Percentiles rank a stretch among this genome's conserved stretches.
Conservation (phyloP, 2,888 invertebrate species). For the Hylaea fasciaria region DNA sequence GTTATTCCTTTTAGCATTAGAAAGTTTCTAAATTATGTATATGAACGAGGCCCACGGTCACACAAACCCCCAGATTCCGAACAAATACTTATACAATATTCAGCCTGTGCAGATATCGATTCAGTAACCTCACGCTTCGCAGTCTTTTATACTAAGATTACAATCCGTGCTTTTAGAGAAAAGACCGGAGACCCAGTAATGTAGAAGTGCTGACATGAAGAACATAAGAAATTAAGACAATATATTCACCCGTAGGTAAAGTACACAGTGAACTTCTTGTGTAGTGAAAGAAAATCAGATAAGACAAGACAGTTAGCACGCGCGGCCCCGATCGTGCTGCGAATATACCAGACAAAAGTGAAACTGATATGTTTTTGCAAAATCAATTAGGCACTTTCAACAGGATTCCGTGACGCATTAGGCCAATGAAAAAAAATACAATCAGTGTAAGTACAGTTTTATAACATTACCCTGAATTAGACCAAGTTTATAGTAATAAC, state of each 20-base stretch:
- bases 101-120: no score
- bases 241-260: not conserved
- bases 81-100: no score
- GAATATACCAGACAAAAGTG: slow-evolving; percentile 80
- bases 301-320: slow-evolving; percentile 66
- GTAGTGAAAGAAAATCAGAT: slow-evolving; percentile 29
- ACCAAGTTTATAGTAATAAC: slow-evolving; percentile 56
- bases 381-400: slow-evolving; percentile 76
- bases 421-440: slow-evolving; percentile 30
- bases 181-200: no score
- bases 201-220: not conserved
- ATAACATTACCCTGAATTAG: slow-evolving; percentile 56
- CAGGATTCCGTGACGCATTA: slow-evolving; percentile 69
- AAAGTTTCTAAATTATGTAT: no score
- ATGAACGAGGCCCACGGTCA: no score
- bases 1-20: no score
- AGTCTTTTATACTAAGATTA: no score
- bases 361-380: slow-evolving; percentile 75
- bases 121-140: no score
- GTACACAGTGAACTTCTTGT: slow-evolving; percentile 17
- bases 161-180: no score
- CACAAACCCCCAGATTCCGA: no score
- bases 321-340: slow-evolving; percentile 78
- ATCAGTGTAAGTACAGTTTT: slow-evolving; percentile 45
- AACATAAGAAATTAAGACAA: not conserved